Evolutionary conservation across 2,888 invertebrate species (phyloP), one percentile per base, ranked within the genome.

Genomic region (Cephus runcator): DNA sequence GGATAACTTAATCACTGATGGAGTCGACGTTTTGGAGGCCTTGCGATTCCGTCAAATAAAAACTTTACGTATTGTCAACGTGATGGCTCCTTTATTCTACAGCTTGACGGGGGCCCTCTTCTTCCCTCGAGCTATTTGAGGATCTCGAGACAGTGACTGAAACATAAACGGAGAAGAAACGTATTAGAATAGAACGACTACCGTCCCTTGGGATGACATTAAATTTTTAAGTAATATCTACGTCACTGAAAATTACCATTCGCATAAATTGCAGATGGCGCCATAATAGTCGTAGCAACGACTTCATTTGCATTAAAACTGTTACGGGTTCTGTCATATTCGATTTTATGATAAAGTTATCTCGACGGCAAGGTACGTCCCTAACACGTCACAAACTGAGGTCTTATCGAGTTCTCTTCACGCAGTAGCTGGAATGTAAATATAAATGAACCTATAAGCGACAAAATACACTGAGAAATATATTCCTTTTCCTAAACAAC

Each of bases 1-100:
- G 87, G 90, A 88, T 90, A 90, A 89, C 90, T 91, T 90, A 84
- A 90, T 92, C 86, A 91, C 92, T 87, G 91, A 91, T 81, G 91
- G 90, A 86, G 90, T 91, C 91, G 92, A 91, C 92, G 92, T 92
- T 88, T 91, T 91, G 92, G 88, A 88, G 88, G 91, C 88, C 86
- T 88, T 88, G 34, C 73, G 77, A 68, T 80, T 80, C 75, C 82
- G 80, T 75, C 80, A 73, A 79, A 78, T 76, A 74, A 79, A 79
- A 82, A 79, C 75, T 76, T 81, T 75, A 73, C 78, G 78, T 75
- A 78, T 75, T 68, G 33, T 35, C 34, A 34, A 34, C 71, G 11
- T 33, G 15, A 31, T 79, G 40, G 75, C 71, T 80, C 77, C 77
- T 85, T 82, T 79, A 85, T 77, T 85, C 80, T 82, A 85, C 75